Evolutionary conservation across 2,888 invertebrate species (phyloP).

Genomic region (Meiosimyza decipiens): DNA sequence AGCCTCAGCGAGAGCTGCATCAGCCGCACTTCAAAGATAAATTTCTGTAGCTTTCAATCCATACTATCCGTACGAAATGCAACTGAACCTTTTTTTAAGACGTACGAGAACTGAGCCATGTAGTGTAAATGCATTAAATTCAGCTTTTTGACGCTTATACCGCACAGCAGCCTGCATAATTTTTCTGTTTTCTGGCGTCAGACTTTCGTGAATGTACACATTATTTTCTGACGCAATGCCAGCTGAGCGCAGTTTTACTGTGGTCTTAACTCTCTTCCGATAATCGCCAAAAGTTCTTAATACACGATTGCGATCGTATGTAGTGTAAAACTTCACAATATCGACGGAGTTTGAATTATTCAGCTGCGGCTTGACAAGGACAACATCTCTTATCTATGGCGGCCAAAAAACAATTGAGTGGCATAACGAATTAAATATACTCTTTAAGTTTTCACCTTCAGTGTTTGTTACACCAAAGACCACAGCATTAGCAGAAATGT

Average conservation of each 20-base stretch:
- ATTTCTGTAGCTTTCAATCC: not conserved
- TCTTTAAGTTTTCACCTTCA: too few relatives aligned
- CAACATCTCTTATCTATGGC: too few relatives aligned
- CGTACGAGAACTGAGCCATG: not conserved
- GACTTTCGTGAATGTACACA: not conserved
- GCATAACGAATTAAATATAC: too few relatives aligned
- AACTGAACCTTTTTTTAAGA: not conserved
- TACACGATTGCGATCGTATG: not conserved
- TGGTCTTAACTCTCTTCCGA: not conserved
- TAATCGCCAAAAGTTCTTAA: not conserved
- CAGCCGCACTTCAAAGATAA: too few relatives aligned
- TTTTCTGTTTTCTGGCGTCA: too few relatives aligned
- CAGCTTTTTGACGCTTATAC: not conserved
- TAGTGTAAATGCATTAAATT: not conserved
- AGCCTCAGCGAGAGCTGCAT: too few relatives aligned
- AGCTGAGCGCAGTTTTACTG: not conserved
- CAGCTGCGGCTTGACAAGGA: too few relatives aligned
- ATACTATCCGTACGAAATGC: not conserved
- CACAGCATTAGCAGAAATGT: too few relatives aligned
- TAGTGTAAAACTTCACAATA: slow-evolving; percentile 6
- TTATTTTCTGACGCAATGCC: not conserved
- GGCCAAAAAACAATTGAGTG: too few relatives aligned
- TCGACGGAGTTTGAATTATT: not conserved
- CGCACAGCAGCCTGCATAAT: not conserved
- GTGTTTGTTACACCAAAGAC: too few relatives aligned